Conservation (phyloP, 2,888 invertebrate genomes). For the Plagiodera versicolora region DNA sequence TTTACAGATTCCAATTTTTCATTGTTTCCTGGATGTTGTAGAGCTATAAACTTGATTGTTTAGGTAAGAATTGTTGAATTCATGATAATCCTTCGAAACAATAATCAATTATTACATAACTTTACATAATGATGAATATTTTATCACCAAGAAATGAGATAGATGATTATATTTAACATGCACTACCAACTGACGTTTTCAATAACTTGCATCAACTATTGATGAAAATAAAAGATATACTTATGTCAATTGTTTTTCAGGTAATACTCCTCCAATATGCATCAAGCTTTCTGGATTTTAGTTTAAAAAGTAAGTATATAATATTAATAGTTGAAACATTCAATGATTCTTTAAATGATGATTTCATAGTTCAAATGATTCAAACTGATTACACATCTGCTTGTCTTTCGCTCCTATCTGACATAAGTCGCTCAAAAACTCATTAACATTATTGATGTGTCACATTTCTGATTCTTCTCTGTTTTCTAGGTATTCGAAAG, state of each 20-base stretch:
- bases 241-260: no score
- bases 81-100: no score
- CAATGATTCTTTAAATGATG: constrained; percentile 35
- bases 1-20: not conserved
- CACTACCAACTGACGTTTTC: constrained; percentile 27
- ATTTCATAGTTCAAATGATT: constrained; percentile 41
- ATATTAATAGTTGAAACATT: no score
- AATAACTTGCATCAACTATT: not conserved
- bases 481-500: not conserved
- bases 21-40: not conserved
- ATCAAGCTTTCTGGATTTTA: no score
- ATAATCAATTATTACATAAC: not conserved
- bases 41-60: not conserved
- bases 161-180: constrained; percentile 23
- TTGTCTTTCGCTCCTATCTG: constrained; percentile 63
- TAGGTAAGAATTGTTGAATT: no score
- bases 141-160: constrained; percentile 19
- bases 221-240: no score
- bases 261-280: no score
- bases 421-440: constrained; percentile 29
- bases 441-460: no score
- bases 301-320: no score
- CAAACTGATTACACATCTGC: constrained; percentile 43
- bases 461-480: not conserved
- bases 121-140: constrained; percentile 24